Conservation (phyloP, 2,797 vertebrate species). For the Typhlichthys eigenmanni region DNA sequence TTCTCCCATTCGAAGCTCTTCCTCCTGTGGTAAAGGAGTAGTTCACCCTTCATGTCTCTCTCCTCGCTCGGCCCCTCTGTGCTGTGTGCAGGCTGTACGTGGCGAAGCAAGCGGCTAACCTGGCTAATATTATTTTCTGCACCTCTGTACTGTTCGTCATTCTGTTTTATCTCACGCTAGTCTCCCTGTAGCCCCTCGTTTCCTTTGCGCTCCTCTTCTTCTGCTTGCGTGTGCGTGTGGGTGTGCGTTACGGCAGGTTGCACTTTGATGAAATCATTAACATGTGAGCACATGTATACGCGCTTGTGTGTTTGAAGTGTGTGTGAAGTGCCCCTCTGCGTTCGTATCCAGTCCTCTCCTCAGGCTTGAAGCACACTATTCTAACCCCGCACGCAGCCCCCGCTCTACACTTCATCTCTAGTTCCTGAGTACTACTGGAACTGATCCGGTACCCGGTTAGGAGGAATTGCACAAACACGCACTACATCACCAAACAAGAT, state of each 20-base stretch:
- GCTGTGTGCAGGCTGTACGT: too few relatives aligned
- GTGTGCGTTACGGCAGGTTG: slow-evolving; percentile 10
- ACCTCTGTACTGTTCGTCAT: not conserved
- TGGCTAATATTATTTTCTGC: not conserved
- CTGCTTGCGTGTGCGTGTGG: not conserved
- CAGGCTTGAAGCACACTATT: slow-evolving; percentile 43
- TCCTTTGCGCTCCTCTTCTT: slow-evolving; percentile 40
- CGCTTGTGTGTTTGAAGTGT: slow-evolving; percentile 15
- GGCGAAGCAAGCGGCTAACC: not conserved
- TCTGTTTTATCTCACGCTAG: not conserved
- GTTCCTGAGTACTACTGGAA: slow-evolving; percentile 13
- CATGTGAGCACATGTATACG: slow-evolving; percentile 8
- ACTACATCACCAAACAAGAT: not conserved
- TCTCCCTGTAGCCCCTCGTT: slow-evolving; percentile 15
- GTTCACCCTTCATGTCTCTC: too few relatives aligned
- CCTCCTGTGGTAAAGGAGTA: too few relatives aligned
- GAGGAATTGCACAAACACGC: too few relatives aligned
- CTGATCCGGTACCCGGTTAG: not conserved
- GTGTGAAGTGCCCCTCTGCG: slow-evolving; percentile 43
- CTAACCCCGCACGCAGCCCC: slow-evolving; percentile 33
- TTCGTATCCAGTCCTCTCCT: slow-evolving; percentile 40
- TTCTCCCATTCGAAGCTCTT: too few relatives aligned
- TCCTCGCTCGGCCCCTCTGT: too few relatives aligned
- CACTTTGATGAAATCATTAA: too few relatives aligned
- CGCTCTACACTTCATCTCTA: slow-evolving; percentile 26